These are phyloP conservation scores for Uloborus diversus DNA, from an alignment of 1,140 invertebrate genomes.

Conservation along the genomic window DNA sequence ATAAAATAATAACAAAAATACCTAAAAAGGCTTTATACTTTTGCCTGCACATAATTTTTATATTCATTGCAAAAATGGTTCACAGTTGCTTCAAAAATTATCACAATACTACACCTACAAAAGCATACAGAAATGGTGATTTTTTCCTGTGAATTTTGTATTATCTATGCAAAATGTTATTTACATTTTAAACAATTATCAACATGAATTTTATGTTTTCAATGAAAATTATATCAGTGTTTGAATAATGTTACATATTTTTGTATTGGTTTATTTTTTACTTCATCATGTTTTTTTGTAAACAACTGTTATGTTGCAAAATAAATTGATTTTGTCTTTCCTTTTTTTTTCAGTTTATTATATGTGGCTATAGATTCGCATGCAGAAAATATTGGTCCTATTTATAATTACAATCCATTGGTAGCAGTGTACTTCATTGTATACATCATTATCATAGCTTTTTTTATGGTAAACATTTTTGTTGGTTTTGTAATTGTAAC, in stretches of 20 bases:
- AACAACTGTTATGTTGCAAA: not conserved
- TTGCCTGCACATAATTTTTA: no score
- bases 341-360: constrained; percentile 78
- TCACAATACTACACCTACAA: no score
- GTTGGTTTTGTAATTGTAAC: constrained; percentile 99
- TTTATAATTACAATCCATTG: constrained; percentile 96
- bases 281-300: not conserved
- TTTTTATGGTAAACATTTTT: constrained; percentile 99
- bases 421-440: constrained; percentile 99
- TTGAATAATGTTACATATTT: no score
- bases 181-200: not conserved
- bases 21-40: no score
- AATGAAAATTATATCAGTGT: not conserved
- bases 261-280: not conserved
- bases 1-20: no score
- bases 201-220: not conserved
- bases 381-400: constrained; percentile 91
- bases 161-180: no score
- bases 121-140: no score
- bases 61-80: no score
- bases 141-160: no score
- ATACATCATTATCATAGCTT: constrained; percentile 99
- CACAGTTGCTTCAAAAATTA: no score
- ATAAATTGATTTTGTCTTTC: not conserved
- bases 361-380: constrained; percentile 99